Evolutionary conservation across 2,888 invertebrate genomes (phyloP).

Genomic region (Plagiodera versicolora): DNA sequence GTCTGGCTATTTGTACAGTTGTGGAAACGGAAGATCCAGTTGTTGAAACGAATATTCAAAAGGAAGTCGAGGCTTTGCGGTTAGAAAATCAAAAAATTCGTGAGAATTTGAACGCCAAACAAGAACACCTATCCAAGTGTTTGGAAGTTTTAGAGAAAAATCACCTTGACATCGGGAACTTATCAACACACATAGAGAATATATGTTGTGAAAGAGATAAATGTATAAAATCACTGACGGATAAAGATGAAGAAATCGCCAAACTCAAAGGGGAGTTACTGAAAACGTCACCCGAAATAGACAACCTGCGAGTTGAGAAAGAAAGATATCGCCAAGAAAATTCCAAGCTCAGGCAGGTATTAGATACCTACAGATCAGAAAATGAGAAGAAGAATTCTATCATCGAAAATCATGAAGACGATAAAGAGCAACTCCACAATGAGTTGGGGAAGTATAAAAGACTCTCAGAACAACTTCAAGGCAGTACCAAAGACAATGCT

Average conservation of each 20-base stretch:
- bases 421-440: background rate
- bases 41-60: constrained; percentile 9
- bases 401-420: background rate
- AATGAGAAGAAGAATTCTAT: constrained; percentile 4
- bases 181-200: constrained; percentile 25
- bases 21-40: background rate
- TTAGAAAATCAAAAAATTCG: constrained; percentile 23
- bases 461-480: background rate
- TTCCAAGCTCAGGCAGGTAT: constrained; percentile 2
- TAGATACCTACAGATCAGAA: constrained; percentile 13
- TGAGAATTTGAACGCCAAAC: constrained; percentile 22
- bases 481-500: too few species aligned
- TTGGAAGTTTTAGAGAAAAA: constrained; percentile 24
- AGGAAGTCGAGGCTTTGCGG: constrained; percentile 15
- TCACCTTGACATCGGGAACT: constrained; percentile 23
- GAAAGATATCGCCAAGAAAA: constrained; percentile 7
- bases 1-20: background rate
- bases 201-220: constrained; percentile 25
- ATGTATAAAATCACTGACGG: constrained; percentile 8
- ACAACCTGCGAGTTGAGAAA: background rate
- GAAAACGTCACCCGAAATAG: background rate
- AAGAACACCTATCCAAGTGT: constrained; percentile 21
- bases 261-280: background rate
- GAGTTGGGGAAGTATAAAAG: background rate
- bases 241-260: constrained; percentile 11